Evolutionary conservation across 2,888 invertebrate species (phyloP).

Genomic region (Rotaria macrura): DNA sequence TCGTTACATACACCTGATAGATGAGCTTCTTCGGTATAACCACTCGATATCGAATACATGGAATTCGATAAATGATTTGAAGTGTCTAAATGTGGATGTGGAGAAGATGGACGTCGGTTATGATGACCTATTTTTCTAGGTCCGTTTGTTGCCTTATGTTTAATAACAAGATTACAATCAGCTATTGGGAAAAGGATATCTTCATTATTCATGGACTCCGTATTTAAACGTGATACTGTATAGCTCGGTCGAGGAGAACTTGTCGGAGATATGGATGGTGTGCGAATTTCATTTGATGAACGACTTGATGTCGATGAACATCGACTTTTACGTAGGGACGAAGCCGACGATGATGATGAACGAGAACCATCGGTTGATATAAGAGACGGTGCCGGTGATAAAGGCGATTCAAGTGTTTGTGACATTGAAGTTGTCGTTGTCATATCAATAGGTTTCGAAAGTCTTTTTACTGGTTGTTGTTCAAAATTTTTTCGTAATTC

Average conservation of each 20-base stretch:
- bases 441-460: background rate
- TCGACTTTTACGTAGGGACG: background rate
- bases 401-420: background rate
- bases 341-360: background rate
- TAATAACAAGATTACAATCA: conserved; percentile 2
- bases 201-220: background rate
- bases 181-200: background rate
- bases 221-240: background rate
- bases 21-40: conserved; percentile 6
- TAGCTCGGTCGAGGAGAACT: background rate
- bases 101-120: background rate
- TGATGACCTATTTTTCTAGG: background rate
- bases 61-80: background rate
- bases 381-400: background rate
- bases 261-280: background rate
- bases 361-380: background rate
- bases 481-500: conserved; percentile 15
- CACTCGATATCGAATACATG: background rate
- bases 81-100: background rate
- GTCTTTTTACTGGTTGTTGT: background rate
- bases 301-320: background rate
- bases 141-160: background rate
- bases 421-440: background rate
- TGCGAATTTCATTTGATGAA: background rate
- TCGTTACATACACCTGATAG: background rate